Conservation (phyloP, 2,888 invertebrate species). For the Acanthopleura granulata region DNA sequence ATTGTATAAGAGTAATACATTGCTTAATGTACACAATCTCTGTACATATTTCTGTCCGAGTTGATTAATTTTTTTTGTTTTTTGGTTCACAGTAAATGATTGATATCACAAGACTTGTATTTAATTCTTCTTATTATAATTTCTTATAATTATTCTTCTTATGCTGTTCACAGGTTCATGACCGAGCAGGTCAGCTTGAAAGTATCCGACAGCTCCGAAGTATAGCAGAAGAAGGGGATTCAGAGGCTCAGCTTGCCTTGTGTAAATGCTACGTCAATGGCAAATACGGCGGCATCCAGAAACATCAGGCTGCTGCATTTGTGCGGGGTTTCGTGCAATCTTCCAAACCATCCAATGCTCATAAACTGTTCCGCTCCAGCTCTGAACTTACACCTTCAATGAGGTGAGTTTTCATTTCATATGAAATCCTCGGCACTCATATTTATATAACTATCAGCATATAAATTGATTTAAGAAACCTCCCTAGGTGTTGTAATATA, state of each 20-base stretch:
- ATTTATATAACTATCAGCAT: too few relatives aligned
- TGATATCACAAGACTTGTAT: background rate
- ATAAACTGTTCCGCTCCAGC: constrained; percentile 49
- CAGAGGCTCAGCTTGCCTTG: constrained; percentile 55
- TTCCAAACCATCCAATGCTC: constrained; percentile 49
- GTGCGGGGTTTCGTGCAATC: constrained; percentile 58
- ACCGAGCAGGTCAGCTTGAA: constrained; percentile 50
- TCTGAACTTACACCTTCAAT: constrained; percentile 61
- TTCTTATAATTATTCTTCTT: too few relatives aligned
- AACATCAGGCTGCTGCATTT: constrained; percentile 50
- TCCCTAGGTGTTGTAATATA: too few relatives aligned
- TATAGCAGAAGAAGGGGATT: constrained; percentile 45
- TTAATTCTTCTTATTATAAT: constrained; percentile 13
- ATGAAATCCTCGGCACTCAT: too few relatives aligned
- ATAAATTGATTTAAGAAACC: too few relatives aligned
- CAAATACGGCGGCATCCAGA: constrained; percentile 56
- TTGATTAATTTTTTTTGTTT: background rate
- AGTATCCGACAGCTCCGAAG: constrained; percentile 61
- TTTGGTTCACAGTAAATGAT: background rate
- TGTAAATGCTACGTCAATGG: constrained; percentile 55
- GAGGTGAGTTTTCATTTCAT: constrained; percentile 51
- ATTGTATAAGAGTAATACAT: too few relatives aligned
- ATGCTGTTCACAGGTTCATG: constrained; percentile 36
- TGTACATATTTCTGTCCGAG: background rate
- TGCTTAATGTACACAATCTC: too few relatives aligned